Evolutionary conservation across 2,888 invertebrate genomes (phyloP).

Genomic region (Anagyrus pseudococci): DNA sequence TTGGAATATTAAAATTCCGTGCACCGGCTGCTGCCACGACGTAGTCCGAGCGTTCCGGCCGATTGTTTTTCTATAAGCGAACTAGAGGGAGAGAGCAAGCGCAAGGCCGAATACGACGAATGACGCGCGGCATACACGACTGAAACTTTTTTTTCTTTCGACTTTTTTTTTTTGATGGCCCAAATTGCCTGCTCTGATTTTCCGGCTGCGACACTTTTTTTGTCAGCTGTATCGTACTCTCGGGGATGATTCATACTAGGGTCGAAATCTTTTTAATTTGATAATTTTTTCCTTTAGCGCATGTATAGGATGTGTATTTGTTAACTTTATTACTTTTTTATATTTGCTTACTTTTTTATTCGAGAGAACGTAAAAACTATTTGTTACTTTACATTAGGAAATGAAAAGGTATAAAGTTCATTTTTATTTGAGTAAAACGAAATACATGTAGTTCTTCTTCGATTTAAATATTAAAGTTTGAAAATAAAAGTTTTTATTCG

Average conservation of each 20-base stretch:
- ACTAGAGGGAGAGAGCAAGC: not conserved
- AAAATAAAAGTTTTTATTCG: too few species aligned
- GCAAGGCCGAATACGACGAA: not conserved
- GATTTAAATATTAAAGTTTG: too few species aligned
- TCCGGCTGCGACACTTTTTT: slow-evolving; percentile 5
- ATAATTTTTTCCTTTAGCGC: too few species aligned
- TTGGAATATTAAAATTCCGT: slow-evolving; percentile 61
- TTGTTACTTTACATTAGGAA: too few species aligned
- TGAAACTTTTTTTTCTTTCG: not conserved
- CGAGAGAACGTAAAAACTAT: too few species aligned
- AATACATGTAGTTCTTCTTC: too few species aligned
- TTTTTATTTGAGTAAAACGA: too few species aligned
- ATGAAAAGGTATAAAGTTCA: too few species aligned
- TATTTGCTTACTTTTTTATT: too few species aligned
- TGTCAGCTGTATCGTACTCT: not conserved
- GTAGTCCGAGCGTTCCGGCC: slow-evolving; percentile 7
- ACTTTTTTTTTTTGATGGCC: slow-evolving; percentile 3
- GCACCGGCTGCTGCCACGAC: slow-evolving; percentile 50
- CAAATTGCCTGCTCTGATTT: slow-evolving; percentile 17
- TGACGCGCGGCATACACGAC: slow-evolving; percentile 16
- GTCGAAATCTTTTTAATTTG: too few species aligned
- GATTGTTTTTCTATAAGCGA: slow-evolving; percentile 32
- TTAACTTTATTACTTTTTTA: too few species aligned
- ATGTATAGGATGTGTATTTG: too few species aligned
- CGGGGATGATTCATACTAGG: not conserved